These are phyloP conservation scores for Cataglyphis altisquamis DNA, from an alignment of 2,888 invertebrate genomes.

Conservation along the genomic window DNA sequence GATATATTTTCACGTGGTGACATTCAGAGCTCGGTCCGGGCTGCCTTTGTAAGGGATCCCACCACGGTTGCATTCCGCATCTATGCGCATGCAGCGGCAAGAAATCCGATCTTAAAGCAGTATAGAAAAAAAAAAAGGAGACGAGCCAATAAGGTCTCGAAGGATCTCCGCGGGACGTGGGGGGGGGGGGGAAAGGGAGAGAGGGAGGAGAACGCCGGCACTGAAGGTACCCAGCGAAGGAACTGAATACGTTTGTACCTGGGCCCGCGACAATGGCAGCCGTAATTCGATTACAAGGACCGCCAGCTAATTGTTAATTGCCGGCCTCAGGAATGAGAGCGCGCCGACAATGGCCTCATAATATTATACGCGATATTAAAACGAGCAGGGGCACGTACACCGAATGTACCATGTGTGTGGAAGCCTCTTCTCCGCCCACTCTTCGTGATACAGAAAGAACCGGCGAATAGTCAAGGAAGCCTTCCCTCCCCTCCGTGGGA, in stretches of 20 bases:
- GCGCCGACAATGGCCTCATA: conserved; percentile 82
- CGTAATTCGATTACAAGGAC: conserved; percentile 86
- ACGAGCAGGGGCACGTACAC: conserved; percentile 76
- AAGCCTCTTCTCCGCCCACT: conserved; percentile 59
- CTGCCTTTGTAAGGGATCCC: conserved; percentile 85
- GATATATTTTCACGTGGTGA: conserved; percentile 85
- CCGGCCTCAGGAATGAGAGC: conserved; percentile 77
- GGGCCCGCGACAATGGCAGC: conserved; percentile 84
- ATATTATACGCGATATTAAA: conserved; percentile 81
- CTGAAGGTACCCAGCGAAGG: conserved; percentile 72
- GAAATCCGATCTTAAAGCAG: conserved; percentile 83
- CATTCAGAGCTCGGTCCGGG: conserved; percentile 76
- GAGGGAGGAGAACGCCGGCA: conserved; percentile 54
- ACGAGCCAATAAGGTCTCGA: conserved; percentile 58
- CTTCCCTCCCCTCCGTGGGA: conserved; percentile 65
- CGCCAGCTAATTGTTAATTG: conserved; percentile 86
- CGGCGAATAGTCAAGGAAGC: conserved; percentile 23
- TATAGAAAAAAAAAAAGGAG: conserved; percentile 70
- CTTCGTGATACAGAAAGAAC: conserved; percentile 36
- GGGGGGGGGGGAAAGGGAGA: conserved; percentile 55
- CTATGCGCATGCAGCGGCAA: conserved; percentile 79
- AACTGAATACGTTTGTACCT: conserved; percentile 86
- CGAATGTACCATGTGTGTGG: conserved; percentile 64
- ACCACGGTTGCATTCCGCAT: conserved; percentile 83
- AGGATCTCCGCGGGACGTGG: conserved; percentile 54